Evolutionary conservation across 2,113 vertebrate species (phyloP), one percentile per base, ranked within the genome.

Genomic region (Colinus virginianus): DNA sequence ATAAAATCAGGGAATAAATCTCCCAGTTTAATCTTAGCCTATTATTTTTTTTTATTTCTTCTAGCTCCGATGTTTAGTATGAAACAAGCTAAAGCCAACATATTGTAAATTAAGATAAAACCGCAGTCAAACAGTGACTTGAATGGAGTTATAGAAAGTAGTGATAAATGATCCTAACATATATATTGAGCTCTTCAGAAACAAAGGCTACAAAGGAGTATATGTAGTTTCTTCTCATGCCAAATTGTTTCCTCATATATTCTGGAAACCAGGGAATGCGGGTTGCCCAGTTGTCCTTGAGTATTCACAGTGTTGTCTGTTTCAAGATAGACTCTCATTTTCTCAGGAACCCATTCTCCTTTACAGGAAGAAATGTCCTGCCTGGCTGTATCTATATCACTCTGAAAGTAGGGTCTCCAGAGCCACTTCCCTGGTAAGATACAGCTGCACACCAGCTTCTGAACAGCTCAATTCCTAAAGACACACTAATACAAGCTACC

Each of bases 91-190:
- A 53, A 92, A 90, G 68, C 63, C 61, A 78, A 62, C 15, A 3
- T 67, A 62, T 30, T 88, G 38, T 91, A 95, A 95, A 95, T 92
- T 82, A 87, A 71, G 70, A 92, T 49, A 93, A 95, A 95, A 88
- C 28, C 68, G 48, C 62, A 84, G 55, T 88, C 81, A 87, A 82
- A 78, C 75, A 62, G 46, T 71, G 61, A 71, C 45, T 51, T 79
- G 40, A 51, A 48, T 78, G 49, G 61, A 71, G 62, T 19, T 42
- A n/a, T 36, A 87, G 81, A 53, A 91, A 90, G 64, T 3, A 43
- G 42, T 78, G 36, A 90, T 83, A 93, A 93, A 87, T 43, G 19
- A 68, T 59, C 13, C 45, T 40, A 92, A 80, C 21, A 17, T 17
- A 11, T 14, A 75, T 15, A 61, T n/a, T 3, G 6, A 49, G 28